Evolutionary conservation across 2,888 invertebrate species (phyloP).

Genomic region (Xestia rhomboidea): DNA sequence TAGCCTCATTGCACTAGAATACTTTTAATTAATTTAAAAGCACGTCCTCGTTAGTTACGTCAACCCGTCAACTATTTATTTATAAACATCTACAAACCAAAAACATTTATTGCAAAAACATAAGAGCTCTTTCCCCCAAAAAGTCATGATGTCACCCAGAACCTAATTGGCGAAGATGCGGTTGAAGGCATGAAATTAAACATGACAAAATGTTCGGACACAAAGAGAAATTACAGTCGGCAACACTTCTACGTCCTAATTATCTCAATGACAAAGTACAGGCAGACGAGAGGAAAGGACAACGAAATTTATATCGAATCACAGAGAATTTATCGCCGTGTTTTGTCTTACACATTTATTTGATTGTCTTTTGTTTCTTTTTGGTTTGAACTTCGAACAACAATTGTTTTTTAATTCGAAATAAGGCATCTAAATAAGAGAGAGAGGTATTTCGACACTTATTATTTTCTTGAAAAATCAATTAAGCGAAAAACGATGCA

Average conservation of each 20-base stretch:
- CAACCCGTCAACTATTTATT: neutral
- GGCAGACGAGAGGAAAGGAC: constrained; percentile 69
- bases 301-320: constrained; percentile 73
- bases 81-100: neutral
- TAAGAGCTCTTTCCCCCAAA: constrained; percentile 9
- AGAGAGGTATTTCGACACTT: neutral
- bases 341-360: constrained; percentile 62
- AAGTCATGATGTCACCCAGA: constrained; percentile 48
- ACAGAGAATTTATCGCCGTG: constrained; percentile 65
- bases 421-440: neutral
- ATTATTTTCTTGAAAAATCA: no score
- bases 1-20: neutral
- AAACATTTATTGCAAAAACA: constrained; percentile 22
- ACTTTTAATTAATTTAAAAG: neutral
- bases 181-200: constrained; percentile 82
- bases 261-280: constrained; percentile 84
- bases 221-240: constrained; percentile 80
- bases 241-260: constrained; percentile 81
- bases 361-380: constrained; percentile 49
- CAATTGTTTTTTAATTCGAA: constrained; percentile 5
- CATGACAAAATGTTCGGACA: constrained; percentile 84
- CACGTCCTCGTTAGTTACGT: neutral
- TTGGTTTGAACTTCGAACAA: constrained; percentile 19
- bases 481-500: neutral
- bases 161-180: constrained; percentile 78